Percentiles rank a stretch among this genome's conserved stretches.
These are phyloP conservation scores for Morus bassanus DNA, from an alignment of 2,797 vertebrate species.

Conservation along the genomic window DNA sequence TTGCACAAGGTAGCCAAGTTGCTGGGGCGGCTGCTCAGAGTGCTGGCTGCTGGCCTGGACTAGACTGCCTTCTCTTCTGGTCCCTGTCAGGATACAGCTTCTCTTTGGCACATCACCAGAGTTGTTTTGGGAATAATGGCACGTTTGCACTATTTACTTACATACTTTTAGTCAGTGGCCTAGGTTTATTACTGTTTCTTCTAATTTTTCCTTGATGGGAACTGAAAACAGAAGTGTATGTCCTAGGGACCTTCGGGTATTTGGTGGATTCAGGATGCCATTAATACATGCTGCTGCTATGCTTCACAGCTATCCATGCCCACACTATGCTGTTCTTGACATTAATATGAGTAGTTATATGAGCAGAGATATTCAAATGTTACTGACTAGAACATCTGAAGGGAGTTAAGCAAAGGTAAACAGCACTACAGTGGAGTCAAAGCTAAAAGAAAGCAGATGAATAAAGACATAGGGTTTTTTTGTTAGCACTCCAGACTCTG, in stretches of 20 bases:
- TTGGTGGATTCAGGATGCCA: background rate
- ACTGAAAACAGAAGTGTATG: background rate
- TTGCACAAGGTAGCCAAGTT: background rate
- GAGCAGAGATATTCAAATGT: background rate
- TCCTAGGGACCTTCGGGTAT: background rate
- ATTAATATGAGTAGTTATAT: background rate
- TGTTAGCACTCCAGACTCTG: background rate
- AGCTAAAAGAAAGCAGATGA: background rate
- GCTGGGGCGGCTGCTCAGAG: background rate
- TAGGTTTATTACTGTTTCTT: background rate
- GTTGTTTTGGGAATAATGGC: background rate
- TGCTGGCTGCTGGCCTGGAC: background rate
- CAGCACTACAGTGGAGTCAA: background rate
- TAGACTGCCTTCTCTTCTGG: background rate
- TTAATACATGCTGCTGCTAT: background rate
- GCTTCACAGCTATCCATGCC: background rate
- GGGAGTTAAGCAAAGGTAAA: background rate
- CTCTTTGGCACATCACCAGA: background rate
- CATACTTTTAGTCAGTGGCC: background rate
- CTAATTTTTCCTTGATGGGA: background rate
- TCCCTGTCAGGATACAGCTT: background rate
- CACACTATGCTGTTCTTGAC: background rate
- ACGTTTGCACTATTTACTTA: background rate
- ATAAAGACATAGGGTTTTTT: background rate
- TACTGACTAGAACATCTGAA: background rate